Conservation (phyloP, 1,140 invertebrate species). For the Drosophila pruinosa region DNA sequence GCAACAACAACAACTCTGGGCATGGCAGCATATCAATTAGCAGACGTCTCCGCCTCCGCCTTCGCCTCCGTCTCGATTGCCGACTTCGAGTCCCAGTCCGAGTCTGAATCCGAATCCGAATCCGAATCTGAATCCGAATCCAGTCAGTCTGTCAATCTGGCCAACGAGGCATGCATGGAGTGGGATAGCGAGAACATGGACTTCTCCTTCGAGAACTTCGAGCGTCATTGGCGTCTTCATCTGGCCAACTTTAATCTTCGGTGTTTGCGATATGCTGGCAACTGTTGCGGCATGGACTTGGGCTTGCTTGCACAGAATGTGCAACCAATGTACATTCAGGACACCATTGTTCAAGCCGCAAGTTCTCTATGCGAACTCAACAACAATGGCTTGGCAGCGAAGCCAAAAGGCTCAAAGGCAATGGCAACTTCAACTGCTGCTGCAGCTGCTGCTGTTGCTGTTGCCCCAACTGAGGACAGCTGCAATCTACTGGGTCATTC, state of each 20-base stretch:
- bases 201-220: slow-evolving; percentile 17
- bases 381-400: not conserved
- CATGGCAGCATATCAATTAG: slow-evolving; percentile 1
- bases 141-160: not conserved
- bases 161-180: not conserved
- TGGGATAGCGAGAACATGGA: not conserved
- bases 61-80: no score
- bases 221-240: slow-evolving; percentile 10
- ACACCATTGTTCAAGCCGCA: not conserved
- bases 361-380: not conserved
- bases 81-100: no score
- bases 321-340: not conserved
- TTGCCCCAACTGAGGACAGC: not conserved
- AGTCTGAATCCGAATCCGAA: not conserved
- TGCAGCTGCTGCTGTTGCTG: no score
- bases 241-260: slow-evolving; percentile 4
- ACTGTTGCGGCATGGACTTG: not conserved
- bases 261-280: not conserved
- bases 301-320: not conserved
- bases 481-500: slow-evolving; percentile 34
- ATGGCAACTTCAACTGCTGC: no score
- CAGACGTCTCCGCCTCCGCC: no score
- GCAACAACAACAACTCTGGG: not conserved
- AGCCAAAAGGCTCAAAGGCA: not conserved
- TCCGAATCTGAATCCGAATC: not conserved